A percentile compares a stretch with the other conserved stretches of the same genome.
Evolutionary conservation across 2,113 vertebrate genomes (phyloP).

Genomic region (Ageneiosus marmoratus): DNA sequence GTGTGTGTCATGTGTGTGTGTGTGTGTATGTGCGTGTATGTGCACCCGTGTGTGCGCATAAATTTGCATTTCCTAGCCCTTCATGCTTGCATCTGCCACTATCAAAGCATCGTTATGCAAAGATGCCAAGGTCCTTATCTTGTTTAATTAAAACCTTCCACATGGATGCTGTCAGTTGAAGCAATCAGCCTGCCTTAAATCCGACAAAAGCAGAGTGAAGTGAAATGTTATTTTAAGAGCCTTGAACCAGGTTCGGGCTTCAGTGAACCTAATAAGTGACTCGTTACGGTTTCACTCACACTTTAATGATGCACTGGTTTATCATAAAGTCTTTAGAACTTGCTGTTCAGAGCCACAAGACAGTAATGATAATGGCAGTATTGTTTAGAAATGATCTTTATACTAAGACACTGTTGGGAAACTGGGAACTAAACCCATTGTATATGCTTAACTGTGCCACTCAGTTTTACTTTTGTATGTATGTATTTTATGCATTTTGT

Average conservation of each 20-base stretch:
- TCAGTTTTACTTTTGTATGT: background rate
- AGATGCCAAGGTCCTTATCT: slow-evolving; percentile 34
- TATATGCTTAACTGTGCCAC: background rate
- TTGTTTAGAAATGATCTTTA: background rate
- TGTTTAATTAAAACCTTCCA: slow-evolving; percentile 45
- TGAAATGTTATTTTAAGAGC: slow-evolving; percentile 9
- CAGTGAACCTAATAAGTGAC: slow-evolving; percentile 27
- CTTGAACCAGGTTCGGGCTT: slow-evolving; percentile 17
- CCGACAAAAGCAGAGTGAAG: background rate
- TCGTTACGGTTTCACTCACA: background rate
- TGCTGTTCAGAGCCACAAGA: background rate
- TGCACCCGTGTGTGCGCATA: background rate
- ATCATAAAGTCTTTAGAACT: slow-evolving; percentile 5
- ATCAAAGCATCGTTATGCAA: slow-evolving; percentile 33
- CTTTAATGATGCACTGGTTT: slow-evolving; percentile 24
- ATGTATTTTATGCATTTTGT: too few relatives aligned
- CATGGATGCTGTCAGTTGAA: slow-evolving; percentile 26
- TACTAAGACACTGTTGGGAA: background rate
- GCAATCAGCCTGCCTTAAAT: slow-evolving; percentile 26
- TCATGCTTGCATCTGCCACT: slow-evolving; percentile 23
- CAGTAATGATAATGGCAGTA: background rate
- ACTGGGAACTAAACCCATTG: background rate
- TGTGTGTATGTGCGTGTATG: too few relatives aligned
- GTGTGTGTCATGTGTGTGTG: background rate
- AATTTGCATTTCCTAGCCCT: slow-evolving; percentile 15